Evolutionary conservation across 2,797 vertebrate genomes (phyloP), one percentile per base, ranked within the genome.

Genomic region (Saxicola maurus): DNA sequence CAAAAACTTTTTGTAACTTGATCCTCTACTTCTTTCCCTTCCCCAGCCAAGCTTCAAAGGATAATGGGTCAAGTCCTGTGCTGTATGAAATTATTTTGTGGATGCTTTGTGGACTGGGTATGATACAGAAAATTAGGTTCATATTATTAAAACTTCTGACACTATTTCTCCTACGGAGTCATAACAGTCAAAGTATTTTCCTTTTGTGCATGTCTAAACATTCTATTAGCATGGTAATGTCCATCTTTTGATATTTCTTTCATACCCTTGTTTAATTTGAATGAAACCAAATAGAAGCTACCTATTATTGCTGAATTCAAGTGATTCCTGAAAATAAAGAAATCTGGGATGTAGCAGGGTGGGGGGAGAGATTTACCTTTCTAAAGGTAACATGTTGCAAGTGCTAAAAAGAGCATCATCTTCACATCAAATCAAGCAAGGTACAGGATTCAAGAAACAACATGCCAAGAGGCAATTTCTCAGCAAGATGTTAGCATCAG

Each of bases 401-500:
- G 79, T 91, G 91, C 82, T 95, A 92, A 96, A 97, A 95, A 96
- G 95, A 96, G 87, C 95, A 97, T 94, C 93, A 93, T 93, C 86
- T 93, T 96, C 86, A 90, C 86, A 92, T 94, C 86, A 94, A 80
- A 95, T 96, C 84, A 94, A 92, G 91, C 94, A 94, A 96, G 86
- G 91, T 92, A 92, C 12, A 71, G 48, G 86, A 93, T 85, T 83
- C 81, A 65, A 60, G 85, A 74, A 94, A 78, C 85, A 90, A 57
- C 5, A 40, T 57, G 96, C 96, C 96, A 96, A 96, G 95, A 95
- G 95, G 96, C 89, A 90, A 95, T 94, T 95, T 95, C 92, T 95
- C 87, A 87, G 95, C 94, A 95, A 96, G 94, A 96, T 94, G 64
- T 95, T 95, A 96, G 93, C 82, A 94, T 95, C 89, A 93, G 94